Evolutionary conservation across 2,888 invertebrate species (phyloP).

Genomic region (Syrista parreyssii): DNA sequence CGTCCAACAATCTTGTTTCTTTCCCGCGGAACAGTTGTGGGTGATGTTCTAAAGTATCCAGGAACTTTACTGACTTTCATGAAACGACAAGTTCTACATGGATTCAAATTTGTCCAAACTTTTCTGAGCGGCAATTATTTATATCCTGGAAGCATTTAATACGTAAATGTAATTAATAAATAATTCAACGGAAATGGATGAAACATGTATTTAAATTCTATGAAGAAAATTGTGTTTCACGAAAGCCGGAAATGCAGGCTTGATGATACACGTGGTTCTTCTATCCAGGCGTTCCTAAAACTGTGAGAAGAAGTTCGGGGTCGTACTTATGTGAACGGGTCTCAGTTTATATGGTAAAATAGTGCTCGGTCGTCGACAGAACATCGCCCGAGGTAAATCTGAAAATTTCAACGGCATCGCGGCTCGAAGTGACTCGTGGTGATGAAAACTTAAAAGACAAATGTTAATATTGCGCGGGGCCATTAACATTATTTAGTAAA

Average conservation of each 20-base stretch:
- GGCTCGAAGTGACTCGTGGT: neutral
- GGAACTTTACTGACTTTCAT: neutral
- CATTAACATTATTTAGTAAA: neutral
- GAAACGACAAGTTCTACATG: neutral
- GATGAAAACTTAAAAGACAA: constrained; percentile 10
- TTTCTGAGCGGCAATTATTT: neutral
- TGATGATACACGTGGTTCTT: neutral
- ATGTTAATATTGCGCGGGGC: constrained; percentile 13
- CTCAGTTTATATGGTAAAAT: constrained; percentile 38
- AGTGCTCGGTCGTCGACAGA: constrained; percentile 32
- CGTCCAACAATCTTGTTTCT: neutral
- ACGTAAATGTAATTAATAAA: no score
- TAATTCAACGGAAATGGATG: neutral
- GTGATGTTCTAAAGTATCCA: neutral
- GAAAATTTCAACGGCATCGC: constrained; percentile 49
- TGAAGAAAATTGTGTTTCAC: neutral
- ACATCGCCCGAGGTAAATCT: constrained; percentile 55
- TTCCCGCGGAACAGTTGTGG: neutral
- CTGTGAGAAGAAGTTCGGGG: neutral
- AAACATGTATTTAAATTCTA: neutral
- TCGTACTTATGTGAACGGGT: constrained; percentile 32
- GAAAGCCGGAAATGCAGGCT: neutral
- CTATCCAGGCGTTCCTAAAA: constrained; percentile 30
- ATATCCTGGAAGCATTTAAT: no score
- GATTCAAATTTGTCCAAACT: neutral